Conservation (phyloP, 2,797 vertebrate genomes). For the Melanotaenia parkinsoni region DNA sequence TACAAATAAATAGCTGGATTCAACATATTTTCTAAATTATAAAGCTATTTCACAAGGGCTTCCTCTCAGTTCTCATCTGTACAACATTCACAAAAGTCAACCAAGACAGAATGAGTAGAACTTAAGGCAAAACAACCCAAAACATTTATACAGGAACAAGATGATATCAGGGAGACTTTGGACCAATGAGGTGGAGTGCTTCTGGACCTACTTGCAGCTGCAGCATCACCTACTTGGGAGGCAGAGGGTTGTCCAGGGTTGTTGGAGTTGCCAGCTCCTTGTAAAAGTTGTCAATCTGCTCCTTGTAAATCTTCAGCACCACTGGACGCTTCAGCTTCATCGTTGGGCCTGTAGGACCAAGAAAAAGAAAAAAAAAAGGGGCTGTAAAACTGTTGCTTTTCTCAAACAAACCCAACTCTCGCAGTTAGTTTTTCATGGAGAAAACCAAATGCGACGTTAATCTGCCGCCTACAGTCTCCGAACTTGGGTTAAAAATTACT, state of each 20-base stretch:
- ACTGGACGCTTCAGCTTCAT: constrained; percentile 90
- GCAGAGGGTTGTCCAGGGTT: constrained; percentile 79
- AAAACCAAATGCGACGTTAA: not conserved
- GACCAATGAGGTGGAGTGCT: constrained; percentile 3
- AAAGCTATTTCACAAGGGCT: constrained; percentile 68
- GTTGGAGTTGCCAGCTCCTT: constrained; percentile 81
- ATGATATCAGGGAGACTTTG: constrained; percentile 8
- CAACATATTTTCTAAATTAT: constrained; percentile 43
- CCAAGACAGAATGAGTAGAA: constrained; percentile 40
- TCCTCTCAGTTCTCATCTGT: constrained; percentile 38
- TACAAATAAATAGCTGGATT: constrained; percentile 69
- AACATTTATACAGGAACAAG: constrained; percentile 29
- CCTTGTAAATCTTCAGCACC: constrained; percentile 88
- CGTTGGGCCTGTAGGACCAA: constrained; percentile 85
- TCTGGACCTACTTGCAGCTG: not conserved
- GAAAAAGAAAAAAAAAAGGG: not conserved
- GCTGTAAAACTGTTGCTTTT: not conserved
- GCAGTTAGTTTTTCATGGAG: not conserved
- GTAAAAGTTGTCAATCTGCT: constrained; percentile 88
- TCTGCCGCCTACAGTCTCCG: not conserved
- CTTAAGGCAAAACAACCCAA: constrained; percentile 48
- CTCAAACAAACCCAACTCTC: not conserved
- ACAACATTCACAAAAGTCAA: constrained; percentile 65
- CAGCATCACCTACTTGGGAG: constrained; percentile 67
- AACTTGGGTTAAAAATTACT: not conserved